These are phyloP conservation scores for Drosophila anceps DNA, from an alignment of 2,888 invertebrate genomes.

Conservation along the genomic window DNA sequence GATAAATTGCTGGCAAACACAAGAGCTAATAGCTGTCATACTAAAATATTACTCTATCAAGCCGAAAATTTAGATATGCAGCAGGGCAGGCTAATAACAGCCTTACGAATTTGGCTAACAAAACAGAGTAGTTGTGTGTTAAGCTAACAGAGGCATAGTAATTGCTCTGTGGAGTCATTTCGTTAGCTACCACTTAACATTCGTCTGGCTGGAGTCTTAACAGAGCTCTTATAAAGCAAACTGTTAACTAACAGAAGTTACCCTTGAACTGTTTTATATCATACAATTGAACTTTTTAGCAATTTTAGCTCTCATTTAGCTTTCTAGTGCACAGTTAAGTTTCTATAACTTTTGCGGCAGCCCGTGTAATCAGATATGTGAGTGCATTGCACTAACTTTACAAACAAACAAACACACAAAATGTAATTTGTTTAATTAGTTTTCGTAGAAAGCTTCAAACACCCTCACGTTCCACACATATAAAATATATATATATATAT, in stretches of 20 bases:
- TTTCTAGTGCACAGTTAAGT: too few species aligned
- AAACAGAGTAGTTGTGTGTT: background rate
- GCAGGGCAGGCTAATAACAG: background rate
- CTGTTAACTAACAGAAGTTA: background rate
- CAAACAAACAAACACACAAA: slow-evolving; percentile 37
- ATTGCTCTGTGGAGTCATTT: background rate
- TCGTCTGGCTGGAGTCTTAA: background rate
- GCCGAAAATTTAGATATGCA: background rate
- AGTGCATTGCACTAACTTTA: slow-evolving; percentile 46
- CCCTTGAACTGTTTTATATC: too few species aligned
- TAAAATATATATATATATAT: slow-evolving; percentile 1
- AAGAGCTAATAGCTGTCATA: background rate
- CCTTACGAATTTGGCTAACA: too few species aligned
- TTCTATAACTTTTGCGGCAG: slow-evolving; percentile 12
- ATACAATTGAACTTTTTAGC: background rate
- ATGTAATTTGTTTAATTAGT: slow-evolving; percentile 76
- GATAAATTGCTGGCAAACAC: slow-evolving; percentile 21
- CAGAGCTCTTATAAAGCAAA: background rate
- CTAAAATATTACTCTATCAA: slow-evolving; percentile 5
- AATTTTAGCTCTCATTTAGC: background rate
- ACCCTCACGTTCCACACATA: slow-evolving; percentile 1
- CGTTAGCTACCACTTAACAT: background rate
- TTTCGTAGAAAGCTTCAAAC: slow-evolving; percentile 58
- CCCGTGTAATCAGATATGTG: slow-evolving; percentile 53
- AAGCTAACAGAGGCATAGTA: background rate